A percentile compares a stretch with the other conserved stretches of the same genome.
These are phyloP conservation scores for Carapus acus DNA, from an alignment of 2,797 vertebrate species.

Conservation along the genomic window DNA sequence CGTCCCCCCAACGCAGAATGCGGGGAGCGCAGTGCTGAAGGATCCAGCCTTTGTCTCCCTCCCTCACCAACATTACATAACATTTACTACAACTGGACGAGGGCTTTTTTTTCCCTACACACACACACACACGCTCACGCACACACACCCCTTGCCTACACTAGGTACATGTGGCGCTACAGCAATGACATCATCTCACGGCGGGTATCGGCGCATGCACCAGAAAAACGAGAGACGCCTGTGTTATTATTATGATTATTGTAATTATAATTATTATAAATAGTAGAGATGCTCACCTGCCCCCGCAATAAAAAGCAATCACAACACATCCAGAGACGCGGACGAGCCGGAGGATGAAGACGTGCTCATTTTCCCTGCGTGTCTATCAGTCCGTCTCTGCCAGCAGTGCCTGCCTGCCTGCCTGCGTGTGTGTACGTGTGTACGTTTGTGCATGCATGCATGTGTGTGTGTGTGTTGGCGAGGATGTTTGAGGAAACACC, in stretches of 20 bases:
- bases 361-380: constrained; percentile 29
- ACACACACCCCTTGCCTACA: no score
- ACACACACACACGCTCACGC: no score
- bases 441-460: background rate
- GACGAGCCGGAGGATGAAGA: constrained; percentile 22
- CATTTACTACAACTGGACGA: constrained; percentile 65
- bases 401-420: constrained; percentile 3
- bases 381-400: constrained; percentile 20
- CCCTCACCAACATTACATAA: constrained; percentile 63
- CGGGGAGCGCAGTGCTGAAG: constrained; percentile 27
- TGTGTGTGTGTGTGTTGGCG: constrained; percentile 1
- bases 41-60: constrained; percentile 54
- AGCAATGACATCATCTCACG: constrained; percentile 75
- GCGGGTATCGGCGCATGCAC: constrained; percentile 50
- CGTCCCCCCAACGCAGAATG: constrained; percentile 21
- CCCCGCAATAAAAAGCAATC: constrained; percentile 4
- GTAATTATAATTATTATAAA: constrained; percentile 2
- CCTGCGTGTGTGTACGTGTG: constrained; percentile 1
- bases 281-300: constrained; percentile 49
- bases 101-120: constrained; percentile 30
- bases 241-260: no score
- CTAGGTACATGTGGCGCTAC: constrained; percentile 60
- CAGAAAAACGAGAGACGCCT: no score
- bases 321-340: constrained; percentile 24
- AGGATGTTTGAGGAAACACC: constrained; percentile 59